Evolutionary conservation across 2,888 invertebrate genomes (phyloP).

Genomic region (Cheilosia soror): DNA sequence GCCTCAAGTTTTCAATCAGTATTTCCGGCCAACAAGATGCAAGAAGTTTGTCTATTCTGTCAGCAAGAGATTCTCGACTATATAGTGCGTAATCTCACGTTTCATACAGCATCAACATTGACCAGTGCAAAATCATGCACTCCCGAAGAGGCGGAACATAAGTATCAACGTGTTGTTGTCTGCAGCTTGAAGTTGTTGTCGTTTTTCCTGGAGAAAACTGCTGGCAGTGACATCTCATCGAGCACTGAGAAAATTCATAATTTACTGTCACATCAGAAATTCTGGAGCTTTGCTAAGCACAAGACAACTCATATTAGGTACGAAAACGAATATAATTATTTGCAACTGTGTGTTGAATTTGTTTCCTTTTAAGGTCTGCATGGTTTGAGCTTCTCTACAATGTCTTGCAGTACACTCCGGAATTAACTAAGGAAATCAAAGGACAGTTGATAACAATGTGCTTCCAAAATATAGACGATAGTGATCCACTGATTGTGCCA

Average conservation of each 20-base stretch:
- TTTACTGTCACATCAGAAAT: constrained; percentile 86
- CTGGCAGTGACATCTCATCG: constrained; percentile 83
- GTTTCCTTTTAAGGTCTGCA: constrained; percentile 83
- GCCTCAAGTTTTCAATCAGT: constrained; percentile 88
- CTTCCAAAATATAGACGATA: constrained; percentile 88
- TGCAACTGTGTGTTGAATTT: not conserved
- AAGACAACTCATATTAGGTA: constrained; percentile 84
- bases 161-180: constrained; percentile 87
- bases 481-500: constrained; percentile 87
- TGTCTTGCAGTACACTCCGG: constrained; percentile 86
- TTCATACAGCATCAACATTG: constrained; percentile 85
- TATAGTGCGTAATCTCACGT: constrained; percentile 88
- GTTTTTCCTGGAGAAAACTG: constrained; percentile 86
- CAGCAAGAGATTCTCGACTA: constrained; percentile 91
- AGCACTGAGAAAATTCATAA: constrained; percentile 83
- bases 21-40: constrained; percentile 91
- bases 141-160: constrained; percentile 88
- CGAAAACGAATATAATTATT: constrained; percentile 14
- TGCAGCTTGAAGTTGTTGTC: constrained; percentile 88
- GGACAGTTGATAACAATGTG: constrained; percentile 86
- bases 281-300: constrained; percentile 89
- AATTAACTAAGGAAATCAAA: constrained; percentile 85
- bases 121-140: constrained; percentile 85
- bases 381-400: constrained; percentile 88
- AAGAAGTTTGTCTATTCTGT: constrained; percentile 92